Percentiles rank a stretch among this genome's conserved stretches.
Conservation (phyloP, 1,140 invertebrate genomes). For the Cataglyphis hispanica region DNA sequence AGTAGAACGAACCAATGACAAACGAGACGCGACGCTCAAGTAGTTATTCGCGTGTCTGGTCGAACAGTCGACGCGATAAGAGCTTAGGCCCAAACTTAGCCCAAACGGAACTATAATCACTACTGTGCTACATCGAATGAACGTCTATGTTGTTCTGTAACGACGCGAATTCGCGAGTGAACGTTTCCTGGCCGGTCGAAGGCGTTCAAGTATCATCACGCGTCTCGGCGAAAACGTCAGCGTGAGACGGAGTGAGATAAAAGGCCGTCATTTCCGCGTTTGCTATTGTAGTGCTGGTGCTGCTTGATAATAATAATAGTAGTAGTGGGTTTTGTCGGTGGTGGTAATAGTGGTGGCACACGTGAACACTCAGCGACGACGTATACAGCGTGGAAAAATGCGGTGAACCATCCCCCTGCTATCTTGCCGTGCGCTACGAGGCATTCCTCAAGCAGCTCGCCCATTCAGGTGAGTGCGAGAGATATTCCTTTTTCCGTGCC, state of each 20-base stretch:
- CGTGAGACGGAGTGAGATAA: conserved; percentile 50
- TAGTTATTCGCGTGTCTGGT: conserved; percentile 28
- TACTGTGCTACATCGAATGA: neutral
- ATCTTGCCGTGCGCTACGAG: conserved; percentile 13
- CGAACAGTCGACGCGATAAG: conserved; percentile 40
- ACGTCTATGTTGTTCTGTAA: neutral
- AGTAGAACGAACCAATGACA: conserved; percentile 50
- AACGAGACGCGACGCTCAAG: conserved; percentile 29
- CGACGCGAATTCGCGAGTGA: conserved; percentile 38
- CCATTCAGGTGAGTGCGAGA: conserved; percentile 63
- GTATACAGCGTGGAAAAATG: conserved; percentile 65
- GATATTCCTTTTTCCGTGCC: conserved; percentile 33
- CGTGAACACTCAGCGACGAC: conserved; percentile 59
- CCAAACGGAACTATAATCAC: conserved; percentile 31
- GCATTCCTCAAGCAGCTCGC: conserved; percentile 37
- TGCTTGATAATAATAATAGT: conserved; percentile 59
- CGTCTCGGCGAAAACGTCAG: conserved; percentile 22
- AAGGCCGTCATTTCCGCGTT: conserved; percentile 41
- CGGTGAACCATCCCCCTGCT: conserved; percentile 52
- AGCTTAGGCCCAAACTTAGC: neutral
- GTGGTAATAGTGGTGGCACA: conserved; percentile 58
- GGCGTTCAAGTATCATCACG: neutral
- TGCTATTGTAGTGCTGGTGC: conserved; percentile 62
- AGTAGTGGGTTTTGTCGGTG: conserved; percentile 41
- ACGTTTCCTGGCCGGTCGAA: neutral